A percentile compares a stretch with the other conserved stretches of the same genome.
Evolutionary conservation across 2,797 vertebrate genomes (phyloP).

Genomic region (Muraenolepis orangiensis): DNA sequence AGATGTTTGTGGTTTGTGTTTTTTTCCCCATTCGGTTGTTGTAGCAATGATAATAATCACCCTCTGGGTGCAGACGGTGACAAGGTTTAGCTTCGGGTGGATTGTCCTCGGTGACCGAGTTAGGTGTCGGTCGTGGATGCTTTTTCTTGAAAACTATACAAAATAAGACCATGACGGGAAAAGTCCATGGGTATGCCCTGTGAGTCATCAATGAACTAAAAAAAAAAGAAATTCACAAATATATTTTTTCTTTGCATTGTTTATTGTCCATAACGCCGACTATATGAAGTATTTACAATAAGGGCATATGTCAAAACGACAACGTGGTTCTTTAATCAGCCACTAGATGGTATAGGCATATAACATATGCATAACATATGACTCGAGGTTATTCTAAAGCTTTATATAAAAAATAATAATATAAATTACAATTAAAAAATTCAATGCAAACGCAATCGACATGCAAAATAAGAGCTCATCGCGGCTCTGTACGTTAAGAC

Average conservation of each 20-base stretch:
- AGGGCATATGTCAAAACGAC: neutral
- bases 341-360: slow-evolving; percentile 69
- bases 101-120: neutral
- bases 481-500: neutral
- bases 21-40: slow-evolving; percentile 19
- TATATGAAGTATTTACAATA: neutral
- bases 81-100: neutral
- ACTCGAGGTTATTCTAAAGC: slow-evolving; percentile 16
- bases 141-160: neutral
- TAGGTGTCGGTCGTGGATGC: neutral
- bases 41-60: no score
- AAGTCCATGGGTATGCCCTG: neutral
- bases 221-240: neutral
- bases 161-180: neutral
- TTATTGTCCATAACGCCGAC: neutral
- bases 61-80: neutral
- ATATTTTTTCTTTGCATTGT: neutral
- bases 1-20: slow-evolving; percentile 59
- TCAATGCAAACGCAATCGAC: no score
- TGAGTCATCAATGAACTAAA: neutral
- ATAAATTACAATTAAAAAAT: neutral
- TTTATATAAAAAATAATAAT: neutral
- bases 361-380: slow-evolving; percentile 35
- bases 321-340: slow-evolving; percentile 44
- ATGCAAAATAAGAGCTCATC: neutral